Evolutionary conservation across 2,113 vertebrate species (phyloP).

Genomic region (Tychaedon coryphoeus): DNA sequence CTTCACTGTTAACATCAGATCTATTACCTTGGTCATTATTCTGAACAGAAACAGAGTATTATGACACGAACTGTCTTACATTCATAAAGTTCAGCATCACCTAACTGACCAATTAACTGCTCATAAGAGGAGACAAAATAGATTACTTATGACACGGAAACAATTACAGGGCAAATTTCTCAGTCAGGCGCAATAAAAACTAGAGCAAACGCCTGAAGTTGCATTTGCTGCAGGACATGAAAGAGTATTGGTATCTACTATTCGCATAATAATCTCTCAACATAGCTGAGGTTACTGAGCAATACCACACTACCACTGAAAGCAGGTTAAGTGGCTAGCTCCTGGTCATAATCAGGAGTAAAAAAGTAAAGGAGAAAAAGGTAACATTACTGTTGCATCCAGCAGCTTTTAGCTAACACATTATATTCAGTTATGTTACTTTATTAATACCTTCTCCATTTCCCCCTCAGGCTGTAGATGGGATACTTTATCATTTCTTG

Average conservation of each 20-base stretch:
- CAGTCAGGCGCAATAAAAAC: not conserved
- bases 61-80: not conserved
- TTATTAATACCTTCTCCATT: slow-evolving; percentile 21
- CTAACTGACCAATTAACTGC: not conserved
- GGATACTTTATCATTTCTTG: not conserved
- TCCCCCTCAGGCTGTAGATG: not conserved
- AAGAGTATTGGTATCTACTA: not conserved
- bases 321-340: not conserved
- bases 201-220: not conserved
- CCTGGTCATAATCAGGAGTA: not conserved
- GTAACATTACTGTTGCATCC: not conserved
- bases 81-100: not conserved
- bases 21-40: not conserved
- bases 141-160: not conserved
- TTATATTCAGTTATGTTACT: not conserved
- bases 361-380: not conserved
- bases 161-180: not conserved
- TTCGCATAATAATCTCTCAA: not conserved
- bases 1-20: not conserved
- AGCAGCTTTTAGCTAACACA: not conserved
- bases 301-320: not conserved
- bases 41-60: not conserved
- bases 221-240: not conserved
- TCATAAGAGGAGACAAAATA: not conserved
- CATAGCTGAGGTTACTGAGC: not conserved